Conservation (phyloP, 1,140 invertebrate genomes). For the Glomeris maerens region DNA sequence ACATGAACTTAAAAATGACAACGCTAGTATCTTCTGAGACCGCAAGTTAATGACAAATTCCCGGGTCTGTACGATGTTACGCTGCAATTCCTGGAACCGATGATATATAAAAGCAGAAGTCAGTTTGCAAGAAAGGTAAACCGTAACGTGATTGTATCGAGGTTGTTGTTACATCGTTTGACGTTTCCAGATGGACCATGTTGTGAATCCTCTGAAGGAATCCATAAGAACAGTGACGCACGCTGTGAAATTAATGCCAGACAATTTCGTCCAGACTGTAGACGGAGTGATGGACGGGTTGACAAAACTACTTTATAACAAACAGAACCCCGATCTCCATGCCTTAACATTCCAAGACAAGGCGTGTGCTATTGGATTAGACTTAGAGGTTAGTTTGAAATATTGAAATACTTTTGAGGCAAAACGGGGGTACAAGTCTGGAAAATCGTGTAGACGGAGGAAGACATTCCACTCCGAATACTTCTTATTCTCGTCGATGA, state of each 20-base stretch:
- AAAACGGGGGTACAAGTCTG: no score
- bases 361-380: constrained; percentile 27
- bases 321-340: no score
- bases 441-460: constrained; percentile 51
- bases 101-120: constrained; percentile 47
- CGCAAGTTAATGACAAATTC: constrained; percentile 44
- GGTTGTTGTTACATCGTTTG: not conserved
- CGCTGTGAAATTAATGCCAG: constrained; percentile 62
- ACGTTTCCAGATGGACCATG: constrained; percentile 24
- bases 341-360: constrained; percentile 20
- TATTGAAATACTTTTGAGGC: not conserved
- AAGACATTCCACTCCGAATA: constrained; percentile 75
- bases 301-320: constrained; percentile 35
- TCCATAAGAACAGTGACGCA: constrained; percentile 60
- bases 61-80: constrained; percentile 51
- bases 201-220: constrained; percentile 63
- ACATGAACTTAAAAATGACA: constrained; percentile 4
- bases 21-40: constrained; percentile 42
- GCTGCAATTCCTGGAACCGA: constrained; percentile 59
- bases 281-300: constrained; percentile 67
- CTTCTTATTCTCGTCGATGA: constrained; percentile 76
- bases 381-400: constrained; percentile 22
- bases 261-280: constrained; percentile 61
- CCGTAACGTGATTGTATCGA: not conserved
- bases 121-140: constrained; percentile 25